Evolutionary conservation across 2,113 vertebrate species (phyloP).

Genomic region (Cottus gobio): DNA sequence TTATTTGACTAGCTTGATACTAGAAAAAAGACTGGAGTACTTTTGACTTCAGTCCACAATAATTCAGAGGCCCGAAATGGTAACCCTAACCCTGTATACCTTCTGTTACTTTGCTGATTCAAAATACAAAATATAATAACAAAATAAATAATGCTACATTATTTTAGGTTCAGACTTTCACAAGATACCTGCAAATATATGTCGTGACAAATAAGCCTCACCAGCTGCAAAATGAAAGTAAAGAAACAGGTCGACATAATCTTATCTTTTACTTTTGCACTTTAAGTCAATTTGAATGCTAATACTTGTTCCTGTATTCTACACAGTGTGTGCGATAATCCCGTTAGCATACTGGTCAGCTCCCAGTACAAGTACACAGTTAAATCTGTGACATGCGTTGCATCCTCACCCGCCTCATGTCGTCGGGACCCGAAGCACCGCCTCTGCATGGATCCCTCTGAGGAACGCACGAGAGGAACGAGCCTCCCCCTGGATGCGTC

Average conservation of each 20-base stretch:
- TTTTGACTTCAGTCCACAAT: neutral
- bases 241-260: neutral
- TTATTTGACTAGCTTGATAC: too few species aligned
- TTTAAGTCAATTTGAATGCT: neutral
- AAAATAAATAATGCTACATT: neutral
- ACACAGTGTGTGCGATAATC: neutral
- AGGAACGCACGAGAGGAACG: conserved; percentile 13
- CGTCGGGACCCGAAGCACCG: conserved; percentile 18
- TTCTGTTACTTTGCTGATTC: neutral
- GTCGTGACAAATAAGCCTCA: neutral
- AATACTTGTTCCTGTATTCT: too few species aligned
- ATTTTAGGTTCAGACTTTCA: neutral
- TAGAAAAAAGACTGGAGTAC: too few species aligned
- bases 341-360: neutral
- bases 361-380: neutral
- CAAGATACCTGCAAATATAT: neutral
- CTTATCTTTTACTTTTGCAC: neutral
- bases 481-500: conserved; percentile 27
- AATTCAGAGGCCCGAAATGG: neutral
- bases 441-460: conserved; percentile 42
- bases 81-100: too few species aligned
- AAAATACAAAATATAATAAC: neutral
- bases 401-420: conserved; percentile 8
- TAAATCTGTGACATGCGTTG: neutral
- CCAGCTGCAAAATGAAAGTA: too few species aligned